These are phyloP conservation scores for Hyalella azteca DNA, from an alignment of 2,888 invertebrate genomes.

Conservation along the genomic window DNA sequence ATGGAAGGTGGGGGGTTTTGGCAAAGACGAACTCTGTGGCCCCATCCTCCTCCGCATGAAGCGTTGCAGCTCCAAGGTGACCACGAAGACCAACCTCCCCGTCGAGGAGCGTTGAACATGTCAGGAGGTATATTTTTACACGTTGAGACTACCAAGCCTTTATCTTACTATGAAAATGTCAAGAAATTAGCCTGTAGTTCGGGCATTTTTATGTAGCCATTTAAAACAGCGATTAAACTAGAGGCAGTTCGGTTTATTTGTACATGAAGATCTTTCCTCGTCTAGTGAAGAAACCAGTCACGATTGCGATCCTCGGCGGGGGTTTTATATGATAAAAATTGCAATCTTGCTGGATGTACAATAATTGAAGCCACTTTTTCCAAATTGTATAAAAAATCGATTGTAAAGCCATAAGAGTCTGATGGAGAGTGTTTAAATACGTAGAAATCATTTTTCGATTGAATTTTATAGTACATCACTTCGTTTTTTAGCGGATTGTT, in stretches of 20 bases:
- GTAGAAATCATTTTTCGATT: background rate
- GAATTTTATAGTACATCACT: background rate
- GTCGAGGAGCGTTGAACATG: background rate
- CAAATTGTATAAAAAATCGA: background rate
- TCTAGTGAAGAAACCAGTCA: background rate
- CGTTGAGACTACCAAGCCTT: background rate
- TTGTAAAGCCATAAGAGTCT: background rate
- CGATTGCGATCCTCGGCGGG: background rate
- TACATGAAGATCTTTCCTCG: background rate
- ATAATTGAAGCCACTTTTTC: background rate
- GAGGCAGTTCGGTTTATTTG: background rate
- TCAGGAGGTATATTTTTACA: background rate
- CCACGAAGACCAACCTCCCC: conserved; percentile 27
- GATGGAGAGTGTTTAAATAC: background rate
- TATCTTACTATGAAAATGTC: background rate
- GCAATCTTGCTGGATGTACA: background rate
- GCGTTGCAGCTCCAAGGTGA: conserved; percentile 20
- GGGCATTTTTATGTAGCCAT: background rate
- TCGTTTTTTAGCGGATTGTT: background rate
- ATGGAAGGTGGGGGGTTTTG: background rate
- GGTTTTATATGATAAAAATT: background rate
- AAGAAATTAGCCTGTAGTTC: background rate
- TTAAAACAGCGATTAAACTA: background rate
- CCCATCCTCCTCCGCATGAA: conserved; percentile 14
- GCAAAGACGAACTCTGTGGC: conserved; percentile 1